Evolutionary conservation across 1,140 invertebrate species (phyloP).

Genomic region (Pseudomyrmex dendroicus): DNA sequence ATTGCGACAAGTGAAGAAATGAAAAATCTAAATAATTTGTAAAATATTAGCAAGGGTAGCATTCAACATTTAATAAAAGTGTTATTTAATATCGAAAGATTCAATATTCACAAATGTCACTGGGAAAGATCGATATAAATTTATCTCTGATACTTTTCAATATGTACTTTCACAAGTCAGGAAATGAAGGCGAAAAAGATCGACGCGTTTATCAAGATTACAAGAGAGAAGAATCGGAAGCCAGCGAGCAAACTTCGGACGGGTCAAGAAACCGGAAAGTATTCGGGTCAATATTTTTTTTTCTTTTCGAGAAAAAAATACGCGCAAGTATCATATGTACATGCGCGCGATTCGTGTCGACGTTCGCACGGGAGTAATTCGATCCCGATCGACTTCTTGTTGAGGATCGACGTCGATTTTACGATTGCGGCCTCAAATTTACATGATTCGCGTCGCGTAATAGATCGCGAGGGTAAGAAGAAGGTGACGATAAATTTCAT

Average conservation of each 20-base stretch:
- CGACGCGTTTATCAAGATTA: neutral
- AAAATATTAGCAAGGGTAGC: no score
- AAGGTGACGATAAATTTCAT: conserved; percentile 80
- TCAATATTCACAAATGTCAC: neutral
- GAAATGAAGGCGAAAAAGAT: neutral
- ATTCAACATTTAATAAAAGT: no score
- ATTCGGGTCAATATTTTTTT: neutral
- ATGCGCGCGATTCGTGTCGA: neutral
- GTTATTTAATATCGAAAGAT: neutral
- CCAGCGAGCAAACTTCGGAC: neutral
- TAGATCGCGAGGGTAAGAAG: conserved; percentile 64
- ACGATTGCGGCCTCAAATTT: conserved; percentile 75
- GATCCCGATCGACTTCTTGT: conserved; percentile 54
- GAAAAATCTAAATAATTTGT: no score
- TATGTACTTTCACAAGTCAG: neutral
- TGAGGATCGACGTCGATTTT: conserved; percentile 72
- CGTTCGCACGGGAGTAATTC: conserved; percentile 7
- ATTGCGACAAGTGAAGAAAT: no score
- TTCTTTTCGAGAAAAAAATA: no score
- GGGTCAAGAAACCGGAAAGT: conserved; percentile 32
- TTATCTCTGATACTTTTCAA: neutral
- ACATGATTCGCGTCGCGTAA: conserved; percentile 74
- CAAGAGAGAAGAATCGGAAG: neutral
- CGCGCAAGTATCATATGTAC: neutral
- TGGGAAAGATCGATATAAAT: neutral